phyloP scores from a whole-genome alignment of 2,113 vertebrate species.

The Serilophus lunatus region DNA sequence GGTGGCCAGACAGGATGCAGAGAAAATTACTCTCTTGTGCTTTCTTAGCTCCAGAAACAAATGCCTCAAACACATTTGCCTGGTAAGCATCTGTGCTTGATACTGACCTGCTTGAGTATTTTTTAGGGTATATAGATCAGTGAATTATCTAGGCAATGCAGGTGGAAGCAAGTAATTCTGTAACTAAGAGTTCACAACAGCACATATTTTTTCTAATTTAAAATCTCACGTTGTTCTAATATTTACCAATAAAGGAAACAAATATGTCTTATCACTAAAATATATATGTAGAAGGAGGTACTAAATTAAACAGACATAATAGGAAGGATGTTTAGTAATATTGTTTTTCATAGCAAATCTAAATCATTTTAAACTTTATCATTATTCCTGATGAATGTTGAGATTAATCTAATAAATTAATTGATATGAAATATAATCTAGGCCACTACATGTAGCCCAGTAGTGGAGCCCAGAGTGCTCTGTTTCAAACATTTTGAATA shows the following conservation, averaged over 20 bases:
- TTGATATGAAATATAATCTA: background rate
- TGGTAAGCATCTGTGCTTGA: background rate
- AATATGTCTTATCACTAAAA: background rate
- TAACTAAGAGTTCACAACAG: background rate
- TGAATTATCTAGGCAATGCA: background rate
- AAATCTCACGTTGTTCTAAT: background rate
- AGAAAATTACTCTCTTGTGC: background rate
- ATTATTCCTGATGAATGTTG: background rate
- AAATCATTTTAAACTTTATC: background rate
- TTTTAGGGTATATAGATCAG: background rate
- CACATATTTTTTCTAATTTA: background rate
- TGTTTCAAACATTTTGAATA: background rate
- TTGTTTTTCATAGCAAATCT: background rate
- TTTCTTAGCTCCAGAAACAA: background rate
- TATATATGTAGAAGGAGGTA: background rate
- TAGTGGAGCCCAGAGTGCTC: background rate
- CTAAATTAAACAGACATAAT: background rate
- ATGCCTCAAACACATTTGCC: background rate
- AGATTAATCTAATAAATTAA: background rate
- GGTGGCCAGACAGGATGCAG: background rate
- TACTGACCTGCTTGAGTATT: background rate
- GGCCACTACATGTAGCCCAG: background rate
- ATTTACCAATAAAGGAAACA: background rate
- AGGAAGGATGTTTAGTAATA: background rate
- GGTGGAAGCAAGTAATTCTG: background rate